Percentiles rank a stretch among this genome's conserved stretches.
phyloP scores from a whole-genome alignment of 2,113 vertebrate genomes.

The Forbesichthys agassizii region DNA sequence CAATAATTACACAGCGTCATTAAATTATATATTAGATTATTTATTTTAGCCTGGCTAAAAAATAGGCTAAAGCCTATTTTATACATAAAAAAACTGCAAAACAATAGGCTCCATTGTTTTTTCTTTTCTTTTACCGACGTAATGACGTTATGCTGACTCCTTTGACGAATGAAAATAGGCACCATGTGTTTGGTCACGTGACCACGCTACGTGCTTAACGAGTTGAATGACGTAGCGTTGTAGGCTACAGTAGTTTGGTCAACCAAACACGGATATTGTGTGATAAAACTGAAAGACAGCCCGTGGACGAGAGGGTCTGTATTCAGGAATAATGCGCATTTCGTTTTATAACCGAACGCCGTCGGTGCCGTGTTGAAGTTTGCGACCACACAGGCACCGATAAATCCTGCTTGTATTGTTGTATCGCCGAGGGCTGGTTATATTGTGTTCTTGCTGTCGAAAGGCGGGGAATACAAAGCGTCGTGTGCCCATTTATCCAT shows the following conservation, averaged over 20 bases:
- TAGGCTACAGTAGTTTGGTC: conserved; percentile 67
- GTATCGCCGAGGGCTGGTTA: conserved; percentile 32
- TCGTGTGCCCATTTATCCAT: conserved; percentile 33
- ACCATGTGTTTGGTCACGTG: conserved; percentile 74
- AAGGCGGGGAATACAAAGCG: conserved; percentile 77
- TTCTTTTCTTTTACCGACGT: not conserved
- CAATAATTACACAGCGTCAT: no score
- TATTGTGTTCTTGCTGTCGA: conserved; percentile 38
- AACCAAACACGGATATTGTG: conserved; percentile 63
- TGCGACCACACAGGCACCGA: conserved; percentile 19
- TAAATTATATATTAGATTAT: no score
- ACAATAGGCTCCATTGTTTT: not conserved
- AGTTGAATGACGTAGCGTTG: conserved; percentile 60
- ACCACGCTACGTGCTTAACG: conserved; percentile 51
- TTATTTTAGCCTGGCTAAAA: no score
- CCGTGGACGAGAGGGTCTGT: conserved; percentile 35
- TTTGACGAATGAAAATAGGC: conserved; percentile 50
- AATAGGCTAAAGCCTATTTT: not conserved
- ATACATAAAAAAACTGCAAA: no score
- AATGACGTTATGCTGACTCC: not conserved
- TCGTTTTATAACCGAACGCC: not conserved
- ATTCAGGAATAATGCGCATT: not conserved
- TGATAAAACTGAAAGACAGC: conserved; percentile 54
- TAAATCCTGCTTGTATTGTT: conserved; percentile 26
- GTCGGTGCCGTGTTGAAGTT: not conserved